Evolutionary conservation across 2,888 invertebrate genomes (phyloP).

Genomic region (Chrysolina oricalcia): DNA sequence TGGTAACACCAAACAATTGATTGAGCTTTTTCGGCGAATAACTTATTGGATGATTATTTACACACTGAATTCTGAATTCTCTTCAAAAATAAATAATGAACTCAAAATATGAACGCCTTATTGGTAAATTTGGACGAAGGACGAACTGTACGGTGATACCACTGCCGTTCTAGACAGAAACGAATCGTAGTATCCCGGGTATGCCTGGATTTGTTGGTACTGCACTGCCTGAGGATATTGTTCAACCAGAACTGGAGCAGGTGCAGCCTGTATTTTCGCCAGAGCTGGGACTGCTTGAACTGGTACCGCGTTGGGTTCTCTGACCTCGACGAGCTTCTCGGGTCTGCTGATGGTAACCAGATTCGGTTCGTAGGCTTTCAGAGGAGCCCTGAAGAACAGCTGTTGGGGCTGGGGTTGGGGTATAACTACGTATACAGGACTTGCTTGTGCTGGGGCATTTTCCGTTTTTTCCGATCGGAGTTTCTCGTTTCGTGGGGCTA

Average conservation of each 20-base stretch:
- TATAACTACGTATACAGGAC: conserved; percentile 58
- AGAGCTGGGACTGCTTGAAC: conserved; percentile 58
- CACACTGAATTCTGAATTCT: background rate
- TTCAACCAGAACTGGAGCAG: conserved; percentile 38
- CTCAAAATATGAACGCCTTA: conserved; percentile 38
- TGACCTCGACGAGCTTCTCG: conserved; percentile 35
- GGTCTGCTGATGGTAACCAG: conserved; percentile 29
- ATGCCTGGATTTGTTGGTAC: conserved; percentile 43
- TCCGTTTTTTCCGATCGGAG: conserved; percentile 46
- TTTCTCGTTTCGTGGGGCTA: conserved; percentile 50
- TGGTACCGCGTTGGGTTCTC: conserved; percentile 51
- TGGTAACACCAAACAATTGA: no score
- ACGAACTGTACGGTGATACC: conserved; percentile 62
- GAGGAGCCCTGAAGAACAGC: conserved; percentile 59
- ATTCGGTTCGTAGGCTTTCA: conserved; percentile 20
- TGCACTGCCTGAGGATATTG: conserved; percentile 39
- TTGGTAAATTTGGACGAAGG: conserved; percentile 62
- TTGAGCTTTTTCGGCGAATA: no score
- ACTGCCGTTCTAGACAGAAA: conserved; percentile 56
- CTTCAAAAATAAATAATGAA: conserved; percentile 2
- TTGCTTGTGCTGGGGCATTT: conserved; percentile 37
- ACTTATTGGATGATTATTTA: background rate
- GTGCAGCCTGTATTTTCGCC: conserved; percentile 50
- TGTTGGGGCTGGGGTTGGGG: conserved; percentile 66
- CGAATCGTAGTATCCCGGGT: conserved; percentile 41